phyloP scores from a whole-genome alignment of 2,113 vertebrate species.

The Oreocharis arfaki region DNA sequence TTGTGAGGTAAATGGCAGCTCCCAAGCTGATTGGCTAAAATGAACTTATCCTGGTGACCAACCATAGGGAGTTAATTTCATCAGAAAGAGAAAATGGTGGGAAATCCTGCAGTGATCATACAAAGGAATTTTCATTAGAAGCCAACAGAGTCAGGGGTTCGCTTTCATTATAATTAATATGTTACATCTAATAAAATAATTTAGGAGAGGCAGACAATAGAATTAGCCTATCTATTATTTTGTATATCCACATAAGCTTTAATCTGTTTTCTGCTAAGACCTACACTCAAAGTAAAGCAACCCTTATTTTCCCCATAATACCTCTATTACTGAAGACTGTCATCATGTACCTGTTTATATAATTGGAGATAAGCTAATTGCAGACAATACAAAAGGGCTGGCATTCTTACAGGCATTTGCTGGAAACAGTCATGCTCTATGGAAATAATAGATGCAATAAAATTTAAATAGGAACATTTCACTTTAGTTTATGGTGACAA shows the following conservation, averaged over 20 bases:
- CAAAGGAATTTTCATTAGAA: conserved; percentile 79
- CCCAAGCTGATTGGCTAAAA: conserved; percentile 82
- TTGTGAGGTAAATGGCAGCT: conserved; percentile 79
- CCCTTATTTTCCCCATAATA: conserved; percentile 65
- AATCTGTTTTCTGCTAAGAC: conserved; percentile 65
- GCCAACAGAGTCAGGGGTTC: conserved; percentile 66
- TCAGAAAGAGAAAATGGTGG: conserved; percentile 73
- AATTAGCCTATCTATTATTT: conserved; percentile 65
- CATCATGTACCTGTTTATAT: conserved; percentile 59
- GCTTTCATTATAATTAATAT: conserved; percentile 74
- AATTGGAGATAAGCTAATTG: conserved; percentile 70
- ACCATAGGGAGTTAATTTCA: conserved; percentile 77
- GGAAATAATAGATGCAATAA: conserved; percentile 21
- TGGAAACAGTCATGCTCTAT: not conserved
- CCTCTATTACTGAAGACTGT: conserved; percentile 21
- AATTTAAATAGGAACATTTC: not conserved
- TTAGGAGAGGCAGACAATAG: conserved; percentile 69
- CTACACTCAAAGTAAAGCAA: conserved; percentile 63
- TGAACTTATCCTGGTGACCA: conserved; percentile 77
- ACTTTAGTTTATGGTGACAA: not conserved
- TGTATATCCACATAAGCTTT: conserved; percentile 61
- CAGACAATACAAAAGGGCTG: conserved; percentile 60
- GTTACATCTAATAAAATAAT: conserved; percentile 76
- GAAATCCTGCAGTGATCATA: conserved; percentile 70
- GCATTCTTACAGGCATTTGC: conserved; percentile 41